A percentile compares a stretch with the other conserved stretches of the same genome.
Evolutionary conservation across 92 coral and sea anemone species (phyloP).

Genomic region (Phymanthus crucifer): DNA sequence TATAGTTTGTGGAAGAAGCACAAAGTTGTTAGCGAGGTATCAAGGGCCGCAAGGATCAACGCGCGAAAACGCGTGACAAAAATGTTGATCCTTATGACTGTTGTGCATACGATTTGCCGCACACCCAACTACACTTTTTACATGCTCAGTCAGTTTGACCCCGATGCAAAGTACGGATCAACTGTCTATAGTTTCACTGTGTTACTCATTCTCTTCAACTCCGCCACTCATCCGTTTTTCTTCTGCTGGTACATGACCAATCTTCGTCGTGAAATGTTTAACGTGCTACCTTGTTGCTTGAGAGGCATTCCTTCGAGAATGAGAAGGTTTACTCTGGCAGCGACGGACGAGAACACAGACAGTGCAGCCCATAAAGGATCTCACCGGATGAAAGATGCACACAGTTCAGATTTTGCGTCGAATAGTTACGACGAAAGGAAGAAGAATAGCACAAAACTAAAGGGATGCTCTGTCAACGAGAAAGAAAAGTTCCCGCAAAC

Average conservation of each 20-base stretch:
- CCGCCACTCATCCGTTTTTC: conserved; percentile 73
- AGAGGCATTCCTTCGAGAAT: conserved; percentile 10
- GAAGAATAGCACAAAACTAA: background rate
- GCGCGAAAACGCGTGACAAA: conserved; percentile 69
- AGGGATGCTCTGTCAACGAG: background rate
- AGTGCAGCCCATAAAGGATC: background rate
- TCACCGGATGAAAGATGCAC: conserved; percentile 1
- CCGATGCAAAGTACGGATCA: conserved; percentile 71
- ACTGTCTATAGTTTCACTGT: conserved; percentile 71
- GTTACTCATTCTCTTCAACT: conserved; percentile 68
- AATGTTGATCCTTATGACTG: conserved; percentile 64
- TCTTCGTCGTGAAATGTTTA: conserved; percentile 51
- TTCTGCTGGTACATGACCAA: conserved; percentile 76
- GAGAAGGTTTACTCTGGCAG: background rate
- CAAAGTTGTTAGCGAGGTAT: conserved; percentile 45
- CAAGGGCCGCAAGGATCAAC: conserved; percentile 65
- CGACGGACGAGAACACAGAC: conserved; percentile 1
- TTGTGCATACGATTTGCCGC: conserved; percentile 66
- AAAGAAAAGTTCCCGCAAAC: background rate
- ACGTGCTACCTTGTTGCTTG: conserved; percentile 27
- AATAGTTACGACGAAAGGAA: conserved; percentile 19
- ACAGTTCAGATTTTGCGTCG: conserved; percentile 5
- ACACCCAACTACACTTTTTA: conserved; percentile 77
- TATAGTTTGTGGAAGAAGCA: conserved; percentile 60
- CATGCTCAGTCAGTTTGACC: conserved; percentile 55